Evolutionary conservation across 2,113 vertebrate genomes (phyloP), one percentile per base, ranked within the genome.

Genomic region (Sturnira hondurensis): DNA sequence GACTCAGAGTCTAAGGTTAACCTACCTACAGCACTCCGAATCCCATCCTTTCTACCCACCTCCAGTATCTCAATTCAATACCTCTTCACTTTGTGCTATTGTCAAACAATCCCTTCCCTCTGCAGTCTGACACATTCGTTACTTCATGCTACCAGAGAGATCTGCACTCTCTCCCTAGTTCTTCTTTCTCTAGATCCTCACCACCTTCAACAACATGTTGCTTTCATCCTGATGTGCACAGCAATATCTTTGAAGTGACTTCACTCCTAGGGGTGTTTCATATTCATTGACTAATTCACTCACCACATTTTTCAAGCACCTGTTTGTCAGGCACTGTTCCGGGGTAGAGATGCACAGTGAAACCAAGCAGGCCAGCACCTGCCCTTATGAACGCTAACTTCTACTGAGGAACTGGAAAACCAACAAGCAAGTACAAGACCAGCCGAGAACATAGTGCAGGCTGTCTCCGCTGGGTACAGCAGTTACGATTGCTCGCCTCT

Each of bases 381-480:
- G 26, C 24, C 43, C 28, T 17, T 38, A n/a, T 0, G 4, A 52
- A 20, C 10, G 16, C 84, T 38, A 4, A 1, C 6, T 41, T 84
- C 56, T 87, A 0, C 71, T 45, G 36, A 76, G 28, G 14, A 90
- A n/a, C 45, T 58, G 36, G 70, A 61, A 89, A 80, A 67, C 45
- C 26, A 17, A 7, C 67, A 73, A 56, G 33, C 76, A 87, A 31
- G 47, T 20, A 2, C 0, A 36, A 70, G 47, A 17, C 63, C 88
- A 17, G 2, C 41, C 15, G 67, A 47, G 2, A 7, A 4, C 47
- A 16, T 6, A 17, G 0, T 8, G 4, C 19, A 33, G 31, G 8
- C 7, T 1, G 1, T 10, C 52, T 7, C n/a, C 38, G 14, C 45
- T 26, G 3, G 67, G 61, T 11, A 5, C 45, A 5, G 7, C 50